Percentiles rank a stretch among this genome's conserved stretches.
Evolutionary conservation across 2,113 vertebrate species (phyloP).

Genomic region (Poecilia latipinna): DNA sequence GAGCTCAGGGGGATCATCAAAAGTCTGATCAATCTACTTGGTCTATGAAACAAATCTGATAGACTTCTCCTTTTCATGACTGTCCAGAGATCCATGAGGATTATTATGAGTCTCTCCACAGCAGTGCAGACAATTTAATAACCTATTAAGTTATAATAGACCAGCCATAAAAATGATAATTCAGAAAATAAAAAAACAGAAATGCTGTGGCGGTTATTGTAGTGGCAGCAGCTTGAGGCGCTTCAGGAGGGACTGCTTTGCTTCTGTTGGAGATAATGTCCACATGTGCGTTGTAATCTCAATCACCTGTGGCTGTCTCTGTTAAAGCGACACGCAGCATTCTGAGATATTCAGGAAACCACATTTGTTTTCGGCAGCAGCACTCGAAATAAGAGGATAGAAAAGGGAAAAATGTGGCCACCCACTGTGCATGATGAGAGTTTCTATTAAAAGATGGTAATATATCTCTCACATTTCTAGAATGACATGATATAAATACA

Average conservation of each 20-base stretch:
- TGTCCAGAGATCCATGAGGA: constrained; percentile 35
- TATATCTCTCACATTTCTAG: constrained; percentile 21
- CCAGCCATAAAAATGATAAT: constrained; percentile 59
- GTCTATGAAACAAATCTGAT: constrained; percentile 35
- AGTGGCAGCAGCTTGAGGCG: constrained; percentile 41
- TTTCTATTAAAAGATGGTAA: constrained; percentile 38
- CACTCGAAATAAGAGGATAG: neutral
- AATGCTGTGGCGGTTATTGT: constrained; percentile 44
- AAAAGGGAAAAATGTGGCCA: constrained; percentile 12
- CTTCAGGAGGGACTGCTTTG: constrained; percentile 12
- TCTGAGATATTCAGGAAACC: constrained; percentile 15
- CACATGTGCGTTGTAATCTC: neutral
- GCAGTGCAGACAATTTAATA: constrained; percentile 45
- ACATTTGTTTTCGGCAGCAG: constrained; percentile 34
- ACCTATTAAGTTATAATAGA: constrained; percentile 48
- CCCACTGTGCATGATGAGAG: constrained; percentile 14
- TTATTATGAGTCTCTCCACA: constrained; percentile 26
- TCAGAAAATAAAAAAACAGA: constrained; percentile 6
- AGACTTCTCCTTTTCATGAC: constrained; percentile 32
- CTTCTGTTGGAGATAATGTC: constrained; percentile 15
- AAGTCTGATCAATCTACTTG: constrained; percentile 33
- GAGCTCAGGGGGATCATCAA: constrained; percentile 36
- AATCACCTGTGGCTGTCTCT: constrained; percentile 50
- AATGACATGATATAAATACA: constrained; percentile 52
- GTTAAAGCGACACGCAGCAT: neutral